A percentile compares a stretch with the other conserved stretches of the same genome.
Conservation (phyloP, 2,113 vertebrate species). For the Clinocottus analis region DNA sequence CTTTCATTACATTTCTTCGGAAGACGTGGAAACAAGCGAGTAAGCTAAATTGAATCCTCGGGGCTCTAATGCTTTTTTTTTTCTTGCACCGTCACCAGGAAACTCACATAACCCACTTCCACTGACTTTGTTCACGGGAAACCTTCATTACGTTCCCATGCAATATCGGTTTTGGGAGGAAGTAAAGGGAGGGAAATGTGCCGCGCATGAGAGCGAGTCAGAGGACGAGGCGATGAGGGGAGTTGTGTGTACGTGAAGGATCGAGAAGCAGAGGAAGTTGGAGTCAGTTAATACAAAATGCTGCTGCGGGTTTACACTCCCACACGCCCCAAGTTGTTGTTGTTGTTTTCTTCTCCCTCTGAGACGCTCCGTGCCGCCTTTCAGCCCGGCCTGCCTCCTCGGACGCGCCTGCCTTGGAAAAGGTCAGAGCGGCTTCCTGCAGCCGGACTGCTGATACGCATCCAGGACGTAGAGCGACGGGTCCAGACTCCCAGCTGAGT, state of each 20-base stretch:
- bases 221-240: conserved; percentile 15
- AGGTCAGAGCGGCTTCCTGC: conserved; percentile 63
- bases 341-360: conserved; percentile 61
- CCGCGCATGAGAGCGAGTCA: background rate
- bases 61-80: conserved; percentile 1
- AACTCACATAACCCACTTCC: conserved; percentile 33
- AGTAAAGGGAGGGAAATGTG: background rate
- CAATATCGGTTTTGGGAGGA: conserved; percentile 22
- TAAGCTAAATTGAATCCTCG: conserved; percentile 38
- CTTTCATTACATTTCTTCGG: no score
- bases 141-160: conserved; percentile 14
- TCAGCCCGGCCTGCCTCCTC: conserved; percentile 50
- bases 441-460: conserved; percentile 40
- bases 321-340: conserved; percentile 59
- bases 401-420: conserved; percentile 66
- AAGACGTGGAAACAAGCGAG: no score
- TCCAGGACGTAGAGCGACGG: conserved; percentile 17
- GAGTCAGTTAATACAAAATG: conserved; percentile 31
- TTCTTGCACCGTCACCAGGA: conserved; percentile 42
- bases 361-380: conserved; percentile 49
- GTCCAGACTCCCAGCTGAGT: conserved; percentile 48
- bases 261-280: conserved; percentile 12
- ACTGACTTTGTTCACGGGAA: conserved; percentile 23
- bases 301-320: conserved; percentile 42
- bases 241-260: background rate